Base-by-base conservation (phyloP, 2,113 vertebrate genomes). In the Antechinus flavipes region DNA sequence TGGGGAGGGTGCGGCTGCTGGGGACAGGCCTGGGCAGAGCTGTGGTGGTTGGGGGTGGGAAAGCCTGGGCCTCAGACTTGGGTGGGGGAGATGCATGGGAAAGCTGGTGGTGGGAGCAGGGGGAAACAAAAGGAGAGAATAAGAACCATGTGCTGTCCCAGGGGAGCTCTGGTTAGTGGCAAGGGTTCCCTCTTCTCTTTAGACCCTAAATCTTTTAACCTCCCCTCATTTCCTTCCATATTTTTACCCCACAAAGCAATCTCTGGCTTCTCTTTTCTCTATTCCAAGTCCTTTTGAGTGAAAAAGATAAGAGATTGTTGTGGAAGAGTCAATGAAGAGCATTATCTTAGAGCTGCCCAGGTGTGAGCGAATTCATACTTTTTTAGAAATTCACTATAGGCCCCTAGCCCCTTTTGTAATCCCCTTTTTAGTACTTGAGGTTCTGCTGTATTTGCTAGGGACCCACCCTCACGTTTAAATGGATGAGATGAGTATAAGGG, bases 11-110 rank as follows among this genome's bases (percentile, higher is more conserved):
- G 96, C 93, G 93, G 95, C 95, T 42, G 76, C 3, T 7, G 94
- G 93, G 91, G 95, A 97, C 97, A 98, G 97, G 97, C 96, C 97
- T 94, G 95, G 96, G 97, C 97, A 98, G 95, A 94, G 96, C 96
- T 54, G 93, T 84, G 90, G 91, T 90, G 92, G 47, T 89, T 92
- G 52, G 95, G 93, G 91, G 68, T 30, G 91, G 90, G 95, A 93
- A 94, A 95, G 91, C 54, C 89, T 91, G 97, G 61, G 95, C 84
- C 93, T 50, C 90, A 93, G 90, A 91, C 61, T 54, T 91, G 91
- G 91, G 22, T 68, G 93, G 93, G 95, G 94, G 96, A 93, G 92
- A 94, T 89, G 92, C 50, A 25, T 2, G 26, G n/a, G 93, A 95
- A 50, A 50, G 54, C 90, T 94, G 91, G 76, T 91, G 89, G 94